These are phyloP conservation scores for Polyergus mexicanus DNA, from an alignment of 1,140 invertebrate species.

Conservation along the genomic window DNA sequence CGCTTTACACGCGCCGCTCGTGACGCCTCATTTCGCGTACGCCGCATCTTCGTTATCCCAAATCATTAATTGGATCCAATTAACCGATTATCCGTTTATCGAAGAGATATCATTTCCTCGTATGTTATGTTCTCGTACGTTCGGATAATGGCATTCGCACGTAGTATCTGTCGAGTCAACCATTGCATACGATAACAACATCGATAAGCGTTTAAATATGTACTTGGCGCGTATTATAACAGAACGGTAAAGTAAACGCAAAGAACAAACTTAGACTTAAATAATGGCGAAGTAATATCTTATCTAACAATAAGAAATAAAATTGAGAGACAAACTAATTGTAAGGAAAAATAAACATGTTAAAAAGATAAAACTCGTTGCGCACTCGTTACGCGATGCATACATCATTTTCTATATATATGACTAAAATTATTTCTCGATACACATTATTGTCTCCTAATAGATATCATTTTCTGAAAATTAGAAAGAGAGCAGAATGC, in stretches of 20 bases:
- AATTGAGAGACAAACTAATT: no score
- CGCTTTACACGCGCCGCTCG: constrained; percentile 56
- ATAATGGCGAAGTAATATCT: background rate
- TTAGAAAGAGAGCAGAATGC: no score
- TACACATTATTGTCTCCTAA: no score
- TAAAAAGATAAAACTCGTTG: no score
- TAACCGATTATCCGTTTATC: background rate
- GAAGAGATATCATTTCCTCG: background rate
- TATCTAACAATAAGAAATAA: background rate
- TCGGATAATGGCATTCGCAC: background rate
- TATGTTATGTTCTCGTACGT: no score
- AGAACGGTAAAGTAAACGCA: background rate
- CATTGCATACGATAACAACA: constrained; percentile 12
- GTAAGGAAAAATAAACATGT: no score
- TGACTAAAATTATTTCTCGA: no score
- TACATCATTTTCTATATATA: no score
- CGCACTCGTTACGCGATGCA: no score
- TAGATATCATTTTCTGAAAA: no score
- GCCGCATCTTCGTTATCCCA: background rate
- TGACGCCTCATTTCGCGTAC: background rate
- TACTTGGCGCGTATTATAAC: constrained; percentile 2
- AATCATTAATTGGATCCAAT: background rate
- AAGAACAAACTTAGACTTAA: background rate
- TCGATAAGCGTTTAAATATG: constrained; percentile 45
- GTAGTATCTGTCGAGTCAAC: background rate